Evolutionary conservation across 1,140 invertebrate species (phyloP), one percentile per base, ranked within the genome.

Genomic region (Pissodes strobi): DNA sequence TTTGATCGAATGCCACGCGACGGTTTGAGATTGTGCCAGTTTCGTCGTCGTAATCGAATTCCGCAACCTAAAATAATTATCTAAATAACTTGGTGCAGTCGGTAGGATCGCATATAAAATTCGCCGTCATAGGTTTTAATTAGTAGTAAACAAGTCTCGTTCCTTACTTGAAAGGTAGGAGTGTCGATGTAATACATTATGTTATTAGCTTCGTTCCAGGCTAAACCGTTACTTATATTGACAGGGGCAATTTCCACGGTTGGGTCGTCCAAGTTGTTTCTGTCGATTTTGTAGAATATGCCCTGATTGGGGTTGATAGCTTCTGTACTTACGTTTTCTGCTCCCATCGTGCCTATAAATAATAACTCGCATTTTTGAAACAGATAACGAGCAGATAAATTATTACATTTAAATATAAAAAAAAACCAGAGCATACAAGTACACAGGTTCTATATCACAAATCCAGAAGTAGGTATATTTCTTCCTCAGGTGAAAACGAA

Each of bases 181-280:
- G 88, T 86, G 74, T 93, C 90, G 1, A 90, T 90, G 72, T 89
- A 92, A 76, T 89, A 93, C 78, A 92, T 86, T 17, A 84, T 86
- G 17, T 84, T 84, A 57, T 86, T 84, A 41, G 86, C 82, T 2
- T 79, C 71, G 65, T 87, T 88, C 93, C 93, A 95, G 4, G 86
- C 86, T 6, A 95, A 75, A 0, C 93, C 93, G 74, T 95, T 96
- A 22, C 90, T 90, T 46, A 94, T 27, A 46, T 83, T 82, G 12
- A 91, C 82, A 2, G 78, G 75, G 3, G 68, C 66, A 6, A 82
- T 43, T 23, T 76, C 68, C 15, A 68, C 53, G 46, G 62, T 79
- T 56, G 83, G 67, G 76, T 72, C 60, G 57, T 76, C 51, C 52
- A 80, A 3, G 60, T 81, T 81, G 43, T 79, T 76, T 2, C 72